Conservation (phyloP, 2,113 vertebrate species). For the Cercocebus atys region DNA sequence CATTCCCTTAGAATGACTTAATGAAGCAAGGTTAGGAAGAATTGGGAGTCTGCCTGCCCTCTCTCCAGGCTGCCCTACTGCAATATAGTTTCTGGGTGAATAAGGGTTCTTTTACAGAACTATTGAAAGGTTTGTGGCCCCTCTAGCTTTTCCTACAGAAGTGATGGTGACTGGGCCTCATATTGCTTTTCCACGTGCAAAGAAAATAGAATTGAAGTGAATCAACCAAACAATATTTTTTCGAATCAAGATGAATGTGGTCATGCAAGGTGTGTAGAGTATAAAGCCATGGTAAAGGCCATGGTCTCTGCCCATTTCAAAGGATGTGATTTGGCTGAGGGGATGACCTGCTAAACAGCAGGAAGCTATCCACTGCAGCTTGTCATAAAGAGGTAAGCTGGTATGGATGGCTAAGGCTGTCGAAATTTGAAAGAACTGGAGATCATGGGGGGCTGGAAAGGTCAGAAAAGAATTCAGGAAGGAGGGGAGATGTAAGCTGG, state of each 20-base stretch:
- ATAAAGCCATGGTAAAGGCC: not conserved
- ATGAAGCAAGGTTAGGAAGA: not conserved
- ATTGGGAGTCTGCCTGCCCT: not conserved
- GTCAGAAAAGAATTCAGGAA: conserved; percentile 17
- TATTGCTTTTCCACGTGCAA: not conserved
- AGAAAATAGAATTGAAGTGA: conserved; percentile 14
- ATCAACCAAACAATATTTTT: not conserved
- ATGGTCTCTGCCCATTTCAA: not conserved
- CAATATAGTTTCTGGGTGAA: not conserved
- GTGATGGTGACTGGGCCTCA: not conserved
- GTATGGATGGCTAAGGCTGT: not conserved
- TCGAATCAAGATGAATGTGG: not conserved
- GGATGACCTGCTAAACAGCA: not conserved
- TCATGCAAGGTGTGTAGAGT: not conserved
- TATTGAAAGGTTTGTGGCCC: not conserved
- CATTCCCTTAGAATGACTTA: not conserved
- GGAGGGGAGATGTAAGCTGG: not conserved
- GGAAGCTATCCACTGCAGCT: not conserved
- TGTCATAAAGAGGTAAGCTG: not conserved
- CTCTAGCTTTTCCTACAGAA: not conserved
- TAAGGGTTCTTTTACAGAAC: not conserved
- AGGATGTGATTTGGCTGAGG: not conserved
- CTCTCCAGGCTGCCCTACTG: not conserved
- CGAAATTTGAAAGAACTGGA: not conserved
- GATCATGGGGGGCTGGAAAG: not conserved